Percentiles rank a stretch among this genome's conserved stretches.
These are phyloP conservation scores for Clusia tigrina DNA, from an alignment of 2,888 invertebrate species.

Conservation along the genomic window DNA sequence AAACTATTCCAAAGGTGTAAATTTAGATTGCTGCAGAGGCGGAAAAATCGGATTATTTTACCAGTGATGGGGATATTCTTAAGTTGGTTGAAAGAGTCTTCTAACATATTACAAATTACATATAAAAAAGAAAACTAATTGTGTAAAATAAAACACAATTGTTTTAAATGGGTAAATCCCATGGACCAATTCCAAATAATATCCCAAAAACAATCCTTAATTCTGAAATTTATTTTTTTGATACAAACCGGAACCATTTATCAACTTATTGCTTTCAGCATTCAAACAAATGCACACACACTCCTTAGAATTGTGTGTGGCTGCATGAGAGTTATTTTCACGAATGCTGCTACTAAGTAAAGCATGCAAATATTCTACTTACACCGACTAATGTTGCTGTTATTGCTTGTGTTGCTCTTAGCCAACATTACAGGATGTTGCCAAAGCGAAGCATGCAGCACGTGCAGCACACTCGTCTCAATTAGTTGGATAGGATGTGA, in stretches of 20 bases:
- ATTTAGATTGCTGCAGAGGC: not conserved
- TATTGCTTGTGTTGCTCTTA: not conserved
- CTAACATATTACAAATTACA: too few species aligned
- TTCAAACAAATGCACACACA: not conserved
- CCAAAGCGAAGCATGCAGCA: not conserved
- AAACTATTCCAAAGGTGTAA: not conserved
- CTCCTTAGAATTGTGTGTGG: not conserved
- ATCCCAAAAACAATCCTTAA: too few species aligned
- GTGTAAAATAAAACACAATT: too few species aligned
- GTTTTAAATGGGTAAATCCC: too few species aligned
- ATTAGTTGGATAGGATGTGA: constrained; percentile 8
- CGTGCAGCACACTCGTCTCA: constrained; percentile 16
- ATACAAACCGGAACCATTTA: too few species aligned
- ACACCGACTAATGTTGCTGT: not conserved
- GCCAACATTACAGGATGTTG: not conserved
- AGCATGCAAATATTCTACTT: not conserved
- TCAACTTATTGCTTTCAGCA: too few species aligned
- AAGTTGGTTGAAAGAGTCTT: too few species aligned
- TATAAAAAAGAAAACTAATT: too few species aligned
- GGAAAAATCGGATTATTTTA: not conserved
- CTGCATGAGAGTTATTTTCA: too few species aligned
- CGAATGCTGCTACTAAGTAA: too few species aligned
- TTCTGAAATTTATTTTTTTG: too few species aligned
- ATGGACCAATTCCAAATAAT: too few species aligned
- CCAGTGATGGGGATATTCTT: not conserved